phyloP scores from a whole-genome alignment of 1,140 invertebrate species.

The Psix sp. region DNA sequence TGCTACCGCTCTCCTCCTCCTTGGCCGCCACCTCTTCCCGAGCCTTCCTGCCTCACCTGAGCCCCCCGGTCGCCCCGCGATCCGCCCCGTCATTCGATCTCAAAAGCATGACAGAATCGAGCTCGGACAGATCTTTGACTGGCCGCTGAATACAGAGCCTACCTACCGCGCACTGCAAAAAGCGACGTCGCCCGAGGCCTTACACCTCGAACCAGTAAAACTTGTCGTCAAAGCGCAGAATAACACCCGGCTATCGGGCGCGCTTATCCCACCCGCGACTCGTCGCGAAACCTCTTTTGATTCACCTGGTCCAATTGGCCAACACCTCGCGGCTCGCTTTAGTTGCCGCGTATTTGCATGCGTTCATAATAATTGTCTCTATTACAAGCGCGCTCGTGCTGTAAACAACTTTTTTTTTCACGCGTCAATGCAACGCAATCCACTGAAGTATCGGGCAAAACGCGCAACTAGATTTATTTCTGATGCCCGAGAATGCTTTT shows the following conservation, averaged over 20 bases:
- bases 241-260: neutral
- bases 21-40: constrained; percentile 58
- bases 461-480: too few species aligned
- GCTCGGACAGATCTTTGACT: constrained; percentile 67
- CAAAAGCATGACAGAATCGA: constrained; percentile 51
- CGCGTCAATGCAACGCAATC: too few species aligned
- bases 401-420: too few species aligned
- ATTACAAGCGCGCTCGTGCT: too few species aligned
- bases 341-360: too few species aligned
- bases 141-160: constrained; percentile 56
- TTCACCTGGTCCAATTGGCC: too few species aligned
- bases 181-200: constrained; percentile 71
- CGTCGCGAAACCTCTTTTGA: too few species aligned
- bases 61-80: constrained; percentile 57
- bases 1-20: constrained; percentile 46
- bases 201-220: constrained; percentile 76
- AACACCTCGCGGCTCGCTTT: too few species aligned
- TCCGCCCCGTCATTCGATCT: constrained; percentile 49
- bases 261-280: constrained; percentile 18
- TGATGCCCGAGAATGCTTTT: neutral
- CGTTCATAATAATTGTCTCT: too few species aligned
- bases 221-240: constrained; percentile 70
- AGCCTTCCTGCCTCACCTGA: constrained; percentile 60
- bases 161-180: constrained; percentile 69
- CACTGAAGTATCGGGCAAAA: too few species aligned